Base-by-base conservation (phyloP, 2,888 invertebrate genomes). In the Oligia latruncula region DNA sequence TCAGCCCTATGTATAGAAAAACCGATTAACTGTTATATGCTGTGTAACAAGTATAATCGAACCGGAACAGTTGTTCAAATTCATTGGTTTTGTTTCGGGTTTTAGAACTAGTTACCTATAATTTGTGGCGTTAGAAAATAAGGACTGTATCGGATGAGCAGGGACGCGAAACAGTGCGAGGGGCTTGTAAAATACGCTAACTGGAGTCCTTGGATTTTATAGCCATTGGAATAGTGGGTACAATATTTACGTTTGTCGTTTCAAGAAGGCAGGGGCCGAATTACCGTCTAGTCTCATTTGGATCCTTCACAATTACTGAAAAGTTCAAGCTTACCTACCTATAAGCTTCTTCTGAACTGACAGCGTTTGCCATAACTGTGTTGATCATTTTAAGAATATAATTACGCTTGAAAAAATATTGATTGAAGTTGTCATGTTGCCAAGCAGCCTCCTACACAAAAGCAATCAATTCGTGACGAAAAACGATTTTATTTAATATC, bases 401-500 rank as follows among this genome's bases (percentile, higher is more conserved):
- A 62, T 8, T 11, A 74, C 76, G 35, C 35, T 79, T 74, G 49
- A 43, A 55, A 72, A 64, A 62, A 55, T 17, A 71, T 80, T 55
- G 43, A 74, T 55, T 55, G 13, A 46, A 46, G n/a, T 29, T 20
- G 35, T 13, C 23, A 73, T 73, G 9, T 82, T 46, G 35, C 35
- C n/a, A 35, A n/a, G 35, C 35, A 74, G 52, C 82, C 20, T 77
- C 76, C 40, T 58, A 17, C 76, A 15, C 49, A 15, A 9, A 65
- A 8, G 55, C 55, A 75, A 49, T 49, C 23, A 29, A 55, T 23
- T 55, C 29, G 46, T 15, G n/a, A 35, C 29, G 80, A 29, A 60
- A 62, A 81, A 40, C 9, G 49, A 46, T 62, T 81, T 52, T 23
- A 71, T 71, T 78, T 17, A 17, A 82, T 82, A 49, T 82, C 8